Evolutionary conservation across 2,888 invertebrate species (phyloP).

Genomic region (Agriopis aurantiaria): DNA sequence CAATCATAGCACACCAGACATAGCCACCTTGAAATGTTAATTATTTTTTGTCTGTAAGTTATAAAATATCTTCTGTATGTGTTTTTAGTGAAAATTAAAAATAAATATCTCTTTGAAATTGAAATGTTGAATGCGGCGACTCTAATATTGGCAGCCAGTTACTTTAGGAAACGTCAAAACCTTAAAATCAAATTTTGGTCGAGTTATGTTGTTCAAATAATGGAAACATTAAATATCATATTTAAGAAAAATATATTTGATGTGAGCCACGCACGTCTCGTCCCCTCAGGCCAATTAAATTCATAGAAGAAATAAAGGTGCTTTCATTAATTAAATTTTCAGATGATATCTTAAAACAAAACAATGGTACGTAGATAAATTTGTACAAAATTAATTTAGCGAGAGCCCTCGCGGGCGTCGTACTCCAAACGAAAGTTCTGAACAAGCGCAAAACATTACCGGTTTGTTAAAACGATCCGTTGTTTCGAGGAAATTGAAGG

Average conservation of each 20-base stretch:
- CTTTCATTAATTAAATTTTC: conserved; percentile 21
- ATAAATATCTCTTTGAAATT: no score
- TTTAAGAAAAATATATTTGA: not conserved
- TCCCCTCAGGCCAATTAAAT: conserved; percentile 15
- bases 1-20: no score
- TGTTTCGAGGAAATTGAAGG: conserved; percentile 67
- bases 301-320: conserved; percentile 15
- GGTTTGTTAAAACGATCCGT: conserved; percentile 63
- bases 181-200: no score
- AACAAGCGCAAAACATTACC: conserved; percentile 57
- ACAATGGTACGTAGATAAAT: conserved; percentile 31
- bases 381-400: conserved; percentile 36
- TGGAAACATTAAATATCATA: no score
- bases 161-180: no score
- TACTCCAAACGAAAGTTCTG: conserved; percentile 50
- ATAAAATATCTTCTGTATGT: no score
- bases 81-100: no score
- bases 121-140: no score
- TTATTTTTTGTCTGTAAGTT: no score
- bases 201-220: no score
- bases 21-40: no score
- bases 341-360: conserved; percentile 32
- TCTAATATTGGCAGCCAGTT: no score
- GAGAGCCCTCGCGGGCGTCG: conserved; percentile 43
- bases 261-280: conserved; percentile 1